phyloP scores from a whole-genome alignment of 2,888 invertebrate genomes.

The Euspilapteryx auroguttella region DNA sequence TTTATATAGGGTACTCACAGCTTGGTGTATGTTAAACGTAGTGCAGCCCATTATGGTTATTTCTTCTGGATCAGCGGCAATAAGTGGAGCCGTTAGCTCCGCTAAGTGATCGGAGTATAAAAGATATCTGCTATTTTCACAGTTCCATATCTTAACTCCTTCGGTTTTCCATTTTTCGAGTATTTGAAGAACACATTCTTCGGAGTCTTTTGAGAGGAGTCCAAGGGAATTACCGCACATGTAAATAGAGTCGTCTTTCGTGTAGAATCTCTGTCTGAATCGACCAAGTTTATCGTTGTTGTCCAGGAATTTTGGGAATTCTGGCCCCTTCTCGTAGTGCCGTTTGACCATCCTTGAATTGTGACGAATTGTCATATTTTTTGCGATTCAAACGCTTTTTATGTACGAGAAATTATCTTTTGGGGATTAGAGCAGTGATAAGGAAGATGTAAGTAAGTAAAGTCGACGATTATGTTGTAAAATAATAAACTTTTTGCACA shows the following conservation, averaged over 20 bases:
- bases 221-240: conserved; percentile 45
- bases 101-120: conserved; percentile 24
- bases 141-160: conserved; percentile 31
- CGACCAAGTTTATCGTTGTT: conserved; percentile 29
- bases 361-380: too few relatives aligned
- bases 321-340: too few relatives aligned
- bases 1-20: conserved; percentile 34
- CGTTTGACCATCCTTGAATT: too few relatives aligned
- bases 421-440: too few relatives aligned
- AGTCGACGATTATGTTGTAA: too few relatives aligned
- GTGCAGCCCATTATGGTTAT: conserved; percentile 24
- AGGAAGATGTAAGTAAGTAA: too few relatives aligned
- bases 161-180: conserved; percentile 31
- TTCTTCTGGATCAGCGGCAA: conserved; percentile 30
- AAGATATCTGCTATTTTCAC: conserved; percentile 27
- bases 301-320: conserved; percentile 25
- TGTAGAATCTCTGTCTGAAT: conserved; percentile 27
- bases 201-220: conserved; percentile 32
- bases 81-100: conserved; percentile 28
- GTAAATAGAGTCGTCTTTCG: conserved; percentile 26
- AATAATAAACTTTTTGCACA: too few relatives aligned
- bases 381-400: too few relatives aligned
- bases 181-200: conserved; percentile 16
- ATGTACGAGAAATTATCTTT: too few relatives aligned
- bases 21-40: conserved; percentile 34